These are phyloP conservation scores for Mactra quadrangularis DNA, from an alignment of 1,140 invertebrate species.

Conservation along the genomic window DNA sequence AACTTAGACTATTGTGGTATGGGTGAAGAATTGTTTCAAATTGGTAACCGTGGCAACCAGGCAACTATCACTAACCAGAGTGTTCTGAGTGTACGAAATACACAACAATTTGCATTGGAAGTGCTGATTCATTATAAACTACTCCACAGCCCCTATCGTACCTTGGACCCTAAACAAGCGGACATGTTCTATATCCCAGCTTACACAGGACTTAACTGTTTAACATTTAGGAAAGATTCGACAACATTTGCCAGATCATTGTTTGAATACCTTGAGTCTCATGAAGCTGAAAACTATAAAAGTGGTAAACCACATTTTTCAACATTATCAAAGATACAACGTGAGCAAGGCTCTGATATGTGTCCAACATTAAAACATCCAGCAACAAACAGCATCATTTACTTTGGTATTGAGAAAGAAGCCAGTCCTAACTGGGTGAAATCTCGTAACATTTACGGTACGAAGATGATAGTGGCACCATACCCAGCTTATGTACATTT, in stretches of 20 bases:
- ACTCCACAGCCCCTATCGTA: conserved; percentile 68
- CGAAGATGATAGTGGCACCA: conserved; percentile 66
- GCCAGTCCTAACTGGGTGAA: conserved; percentile 21
- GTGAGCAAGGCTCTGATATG: conserved; percentile 57
- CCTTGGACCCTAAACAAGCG: conserved; percentile 66
- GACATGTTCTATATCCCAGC: conserved; percentile 76
- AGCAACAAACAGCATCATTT: conserved; percentile 57
- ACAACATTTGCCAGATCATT: conserved; percentile 40
- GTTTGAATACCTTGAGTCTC: conserved; percentile 51
- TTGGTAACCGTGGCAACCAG: background rate
- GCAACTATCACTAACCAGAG: background rate
- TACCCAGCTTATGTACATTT: conserved; percentile 77
- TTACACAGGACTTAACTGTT: conserved; percentile 69
- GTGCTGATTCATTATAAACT: conserved; percentile 75
- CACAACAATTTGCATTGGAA: conserved; percentile 75
- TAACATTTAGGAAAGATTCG: conserved; percentile 37
- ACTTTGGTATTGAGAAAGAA: conserved; percentile 72
- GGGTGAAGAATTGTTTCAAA: conserved; percentile 65
- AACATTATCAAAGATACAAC: conserved; percentile 71
- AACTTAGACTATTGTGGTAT: conserved; percentile 68
- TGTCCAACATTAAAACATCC: conserved; percentile 67
- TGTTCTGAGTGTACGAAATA: conserved; percentile 55
- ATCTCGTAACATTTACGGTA: background rate
- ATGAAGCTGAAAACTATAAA: conserved; percentile 50
- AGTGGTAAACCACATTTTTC: conserved; percentile 72